A percentile compares a stretch with the other conserved stretches of the same genome.
These are phyloP conservation scores for Notoglanidium macrostoma DNA, from an alignment of 2,797 vertebrate species.

Conservation along the genomic window DNA sequence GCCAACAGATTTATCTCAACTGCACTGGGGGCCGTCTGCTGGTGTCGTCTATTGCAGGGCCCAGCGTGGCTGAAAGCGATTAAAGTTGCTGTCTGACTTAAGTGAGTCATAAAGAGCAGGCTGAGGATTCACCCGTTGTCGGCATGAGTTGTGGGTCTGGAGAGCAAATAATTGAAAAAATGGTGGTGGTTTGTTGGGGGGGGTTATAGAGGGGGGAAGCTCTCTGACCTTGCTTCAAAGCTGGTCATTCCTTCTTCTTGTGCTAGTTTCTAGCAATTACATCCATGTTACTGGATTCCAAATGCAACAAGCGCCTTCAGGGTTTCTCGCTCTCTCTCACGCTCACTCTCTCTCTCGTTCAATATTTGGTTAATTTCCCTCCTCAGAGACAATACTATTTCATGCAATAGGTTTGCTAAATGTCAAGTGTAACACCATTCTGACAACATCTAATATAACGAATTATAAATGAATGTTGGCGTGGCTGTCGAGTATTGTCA, in stretches of 20 bases:
- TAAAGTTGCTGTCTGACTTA: slow-evolving; percentile 18
- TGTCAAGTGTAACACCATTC: slow-evolving; percentile 3
- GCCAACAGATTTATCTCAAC: slow-evolving; percentile 52
- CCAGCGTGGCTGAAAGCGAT: slow-evolving; percentile 25
- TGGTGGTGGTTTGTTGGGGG: background rate
- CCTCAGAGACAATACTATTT: background rate
- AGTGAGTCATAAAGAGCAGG: slow-evolving; percentile 4
- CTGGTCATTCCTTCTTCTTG: slow-evolving; percentile 55
- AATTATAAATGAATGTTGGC: background rate
- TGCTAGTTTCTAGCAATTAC: slow-evolving; percentile 76
- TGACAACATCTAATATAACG: slow-evolving; percentile 18
- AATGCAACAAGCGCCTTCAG: slow-evolving; percentile 63
- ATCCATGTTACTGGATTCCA: slow-evolving; percentile 68
- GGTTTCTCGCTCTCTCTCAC: slow-evolving; percentile 59
- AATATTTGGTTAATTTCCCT: background rate
- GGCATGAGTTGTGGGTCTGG: background rate
- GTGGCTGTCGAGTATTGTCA: slow-evolving; percentile 46
- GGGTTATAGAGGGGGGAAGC: slow-evolving; percentile 26
- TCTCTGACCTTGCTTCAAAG: slow-evolving; percentile 60
- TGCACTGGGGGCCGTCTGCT: slow-evolving; percentile 49
- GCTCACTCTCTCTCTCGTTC: slow-evolving; percentile 50
- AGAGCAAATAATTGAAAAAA: slow-evolving; percentile 25
- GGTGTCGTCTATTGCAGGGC: slow-evolving; percentile 25
- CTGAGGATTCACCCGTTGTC: background rate
- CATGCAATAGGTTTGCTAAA: slow-evolving; percentile 35